Base-by-base conservation (phyloP, 2,888 invertebrate genomes). In the Megamerina dolium region DNA sequence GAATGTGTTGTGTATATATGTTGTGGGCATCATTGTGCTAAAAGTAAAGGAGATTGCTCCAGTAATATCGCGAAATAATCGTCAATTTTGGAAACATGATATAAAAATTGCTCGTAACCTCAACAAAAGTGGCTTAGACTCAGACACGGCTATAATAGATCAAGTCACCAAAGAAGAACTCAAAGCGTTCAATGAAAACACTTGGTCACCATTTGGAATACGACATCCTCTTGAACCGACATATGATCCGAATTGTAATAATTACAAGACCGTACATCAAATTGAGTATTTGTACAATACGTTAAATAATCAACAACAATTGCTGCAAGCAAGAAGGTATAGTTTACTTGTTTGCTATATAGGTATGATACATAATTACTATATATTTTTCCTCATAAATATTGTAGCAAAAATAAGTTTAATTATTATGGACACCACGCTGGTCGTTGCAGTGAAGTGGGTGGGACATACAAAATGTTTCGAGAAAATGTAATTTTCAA, bases 1-100 rank as follows among this genome's bases (percentile, higher is more conserved):
- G 33, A 88, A 88, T 62, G 83, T 87, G 41, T 58, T 81, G 32
- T 84, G 84, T 63, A 84, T 87, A 49, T 82, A 84, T 58, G 50
- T 81, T 1, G 77, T 82, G 61, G 85, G 83, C 17, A 76, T 85
- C 20, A 54, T 81, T n/a, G 79, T 85, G 26, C 76, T 86, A 41
- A 84, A 82, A 75, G 79, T 82, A 2, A 81, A 81, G 66, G 77
- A 79, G 69, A 80, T 81, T 2, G 77, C 77, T 17, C 79, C 81
- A 0, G 59, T 77, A 2, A 74, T 76, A 26, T 73, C 73, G 3
- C 70, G 63, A 43, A 73, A 71, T 48, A 67, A 70, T 43, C 58
- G 68, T 16, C 69, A 75, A 38, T 82, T 82, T 61, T 83, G 81
- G 80, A 76, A 75, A 54, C 75, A 79, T 51, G 82, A 81, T 57